phyloP scores from a whole-genome alignment of 1,140 invertebrate species.

The Micrasema minimum region DNA sequence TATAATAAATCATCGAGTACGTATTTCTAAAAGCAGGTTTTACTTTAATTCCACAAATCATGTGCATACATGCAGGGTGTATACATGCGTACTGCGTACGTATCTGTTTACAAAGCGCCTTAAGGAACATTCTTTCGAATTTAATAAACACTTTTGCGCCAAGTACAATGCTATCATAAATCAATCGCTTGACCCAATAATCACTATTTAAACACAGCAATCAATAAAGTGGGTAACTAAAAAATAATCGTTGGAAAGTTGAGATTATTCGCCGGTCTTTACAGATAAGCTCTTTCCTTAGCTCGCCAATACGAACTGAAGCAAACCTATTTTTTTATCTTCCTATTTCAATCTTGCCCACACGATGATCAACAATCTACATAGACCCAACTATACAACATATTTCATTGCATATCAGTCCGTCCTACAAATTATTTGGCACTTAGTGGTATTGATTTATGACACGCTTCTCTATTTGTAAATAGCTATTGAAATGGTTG shows the following conservation, averaged over 20 bases:
- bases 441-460: conserved; percentile 18
- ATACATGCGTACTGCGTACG: too few relatives aligned
- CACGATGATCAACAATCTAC: too few relatives aligned
- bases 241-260: conserved; percentile 21
- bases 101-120: conserved; percentile 5
- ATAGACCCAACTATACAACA: neutral
- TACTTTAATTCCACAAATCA: too few relatives aligned
- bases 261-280: conserved; percentile 4
- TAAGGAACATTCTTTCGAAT: neutral
- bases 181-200: conserved; percentile 20
- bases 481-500: neutral
- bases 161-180: conserved; percentile 31
- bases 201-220: conserved; percentile 11
- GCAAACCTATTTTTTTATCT: conserved; percentile 28
- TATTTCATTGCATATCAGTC: neutral
- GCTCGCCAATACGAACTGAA: conserved; percentile 29
- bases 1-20: neutral
- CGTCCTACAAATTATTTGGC: conserved; percentile 10
- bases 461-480: neutral
- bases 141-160: neutral
- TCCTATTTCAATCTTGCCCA: neutral
- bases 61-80: too few relatives aligned
- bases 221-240: conserved; percentile 3
- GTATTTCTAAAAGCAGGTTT: too few relatives aligned
- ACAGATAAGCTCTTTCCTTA: conserved; percentile 29